Evolutionary conservation across 2,113 vertebrate genomes (phyloP).

Genomic region (Paramisgurnus dabryanus): DNA sequence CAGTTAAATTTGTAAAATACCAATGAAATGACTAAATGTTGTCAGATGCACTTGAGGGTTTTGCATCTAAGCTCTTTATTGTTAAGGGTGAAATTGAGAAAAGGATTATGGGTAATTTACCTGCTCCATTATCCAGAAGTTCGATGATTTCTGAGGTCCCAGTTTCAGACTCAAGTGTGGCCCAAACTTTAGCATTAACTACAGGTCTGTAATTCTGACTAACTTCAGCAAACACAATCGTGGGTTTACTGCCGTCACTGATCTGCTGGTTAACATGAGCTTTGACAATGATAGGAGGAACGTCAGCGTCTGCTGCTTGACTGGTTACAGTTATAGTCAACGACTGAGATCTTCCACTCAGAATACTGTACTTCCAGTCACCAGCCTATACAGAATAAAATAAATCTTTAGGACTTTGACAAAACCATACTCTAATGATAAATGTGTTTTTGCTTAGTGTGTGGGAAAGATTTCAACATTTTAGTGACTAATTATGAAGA

Average conservation of each 20-base stretch:
- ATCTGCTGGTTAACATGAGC: constrained; percentile 56
- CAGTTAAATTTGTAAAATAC: too few relatives aligned
- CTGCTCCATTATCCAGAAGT: constrained; percentile 73
- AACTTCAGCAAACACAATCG: constrained; percentile 68
- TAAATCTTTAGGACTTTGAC: background rate
- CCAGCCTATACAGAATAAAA: constrained; percentile 59
- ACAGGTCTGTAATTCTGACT: constrained; percentile 66
- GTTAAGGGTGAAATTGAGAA: background rate
- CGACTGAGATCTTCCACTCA: constrained; percentile 58
- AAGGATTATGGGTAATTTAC: constrained; percentile 51
- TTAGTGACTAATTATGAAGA: background rate
- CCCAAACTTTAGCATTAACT: constrained; percentile 65
- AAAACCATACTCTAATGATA: background rate
- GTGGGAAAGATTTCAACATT: background rate
- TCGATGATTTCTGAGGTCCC: constrained; percentile 50
- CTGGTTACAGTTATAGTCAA: constrained; percentile 66
- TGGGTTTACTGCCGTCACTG: constrained; percentile 56
- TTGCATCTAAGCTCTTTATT: too few relatives aligned
- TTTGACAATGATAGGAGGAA: constrained; percentile 59
- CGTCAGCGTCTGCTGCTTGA: constrained; percentile 54
- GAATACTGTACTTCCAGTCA: constrained; percentile 67
- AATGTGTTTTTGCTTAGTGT: background rate
- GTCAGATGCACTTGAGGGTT: too few relatives aligned
- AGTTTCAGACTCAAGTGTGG: constrained; percentile 60
- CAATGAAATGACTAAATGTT: too few relatives aligned